Evolutionary conservation across 1,140 invertebrate species (phyloP), one percentile per base, ranked within the genome.

Genomic region (Pomacea maculata): DNA sequence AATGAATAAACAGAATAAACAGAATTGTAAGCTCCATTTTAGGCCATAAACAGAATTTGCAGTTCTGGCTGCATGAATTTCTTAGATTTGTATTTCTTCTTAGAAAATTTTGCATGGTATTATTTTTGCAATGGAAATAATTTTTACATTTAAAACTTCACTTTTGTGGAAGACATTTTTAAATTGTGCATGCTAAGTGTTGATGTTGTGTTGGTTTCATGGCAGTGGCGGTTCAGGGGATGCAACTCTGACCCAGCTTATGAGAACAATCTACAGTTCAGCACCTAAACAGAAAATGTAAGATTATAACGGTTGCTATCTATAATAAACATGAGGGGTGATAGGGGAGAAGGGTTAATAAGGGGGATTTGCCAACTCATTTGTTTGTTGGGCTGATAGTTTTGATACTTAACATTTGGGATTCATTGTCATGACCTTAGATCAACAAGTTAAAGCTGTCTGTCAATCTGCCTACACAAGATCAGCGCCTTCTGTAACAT

Each of bases 221-320:
- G 57, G 78, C 70, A 71, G 65, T 52, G 71, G 70, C 54, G 68
- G 70, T 34, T 83, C 82, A n/a, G 79, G 82, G 25, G 82, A 80
- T 71, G 82, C 72, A 75, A 78, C 79, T 19, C 67, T 83, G 34
- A 80, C 75, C 45, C 79, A 83, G 79, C 68, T 83, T 63, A 83
- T 83, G 82, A 80, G 63, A 70, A 83, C 82, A n/a, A 83, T 83
- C 54, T 83, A 83, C 63, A 83, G 74, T 64, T 80, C 82, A 45
- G 75, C 70, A 57, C 82, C 82, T 21, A 80, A 76, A 61, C 82
- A 83, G 67, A 75, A 83, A 64, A 83, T 83, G 82, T 83, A 78
- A 78, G 29, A 14, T 75, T 54, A 75, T n/a, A 4, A 75, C 52
- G 73, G 29, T 7, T 75, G 21, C 9, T n/a, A 10, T n/a, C 34